These are phyloP conservation scores for Zoanthus sansibaricus DNA, from an alignment of 92 coral and sea anemone species.

Conservation along the genomic window DNA sequence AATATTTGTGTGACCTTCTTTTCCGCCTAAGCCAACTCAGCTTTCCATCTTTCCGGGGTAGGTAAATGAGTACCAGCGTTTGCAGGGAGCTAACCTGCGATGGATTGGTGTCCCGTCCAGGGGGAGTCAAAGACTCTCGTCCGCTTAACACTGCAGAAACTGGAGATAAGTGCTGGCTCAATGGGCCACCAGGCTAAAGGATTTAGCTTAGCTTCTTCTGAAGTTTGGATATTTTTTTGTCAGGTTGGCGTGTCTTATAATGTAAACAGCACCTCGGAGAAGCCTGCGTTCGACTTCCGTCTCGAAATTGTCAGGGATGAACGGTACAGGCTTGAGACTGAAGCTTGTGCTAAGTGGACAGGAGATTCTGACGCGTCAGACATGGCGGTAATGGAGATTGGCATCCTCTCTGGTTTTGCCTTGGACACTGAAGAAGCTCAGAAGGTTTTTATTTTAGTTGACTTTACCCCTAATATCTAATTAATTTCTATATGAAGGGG, in stretches of 20 bases:
- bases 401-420: slow-evolving; percentile 81
- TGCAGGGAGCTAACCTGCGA: too few species aligned
- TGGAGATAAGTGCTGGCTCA: too few species aligned
- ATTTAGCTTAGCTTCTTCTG: background rate
- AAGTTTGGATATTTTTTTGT: background rate
- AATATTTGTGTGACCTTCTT: too few species aligned
- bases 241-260: slow-evolving; percentile 89
- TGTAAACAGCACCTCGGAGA: slow-evolving; percentile 78
- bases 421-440: slow-evolving; percentile 71
- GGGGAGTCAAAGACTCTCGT: too few species aligned
- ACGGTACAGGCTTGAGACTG: slow-evolving; percentile 62
- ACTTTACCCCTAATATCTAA: background rate
- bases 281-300: slow-evolving; percentile 71
- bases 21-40: too few species aligned
- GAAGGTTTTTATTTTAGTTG: slow-evolving; percentile 57
- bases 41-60: too few species aligned
- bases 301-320: slow-evolving; percentile 72
- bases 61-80: too few species aligned
- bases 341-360: slow-evolving; percentile 87
- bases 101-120: too few species aligned
- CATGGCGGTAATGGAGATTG: slow-evolving; percentile 97
- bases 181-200: too few species aligned
- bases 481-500: too few species aligned
- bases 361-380: slow-evolving; percentile 79
- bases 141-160: too few species aligned